phyloP scores from a whole-genome alignment of 2,113 vertebrate genomes.

The Gymnorhina tibicen region DNA sequence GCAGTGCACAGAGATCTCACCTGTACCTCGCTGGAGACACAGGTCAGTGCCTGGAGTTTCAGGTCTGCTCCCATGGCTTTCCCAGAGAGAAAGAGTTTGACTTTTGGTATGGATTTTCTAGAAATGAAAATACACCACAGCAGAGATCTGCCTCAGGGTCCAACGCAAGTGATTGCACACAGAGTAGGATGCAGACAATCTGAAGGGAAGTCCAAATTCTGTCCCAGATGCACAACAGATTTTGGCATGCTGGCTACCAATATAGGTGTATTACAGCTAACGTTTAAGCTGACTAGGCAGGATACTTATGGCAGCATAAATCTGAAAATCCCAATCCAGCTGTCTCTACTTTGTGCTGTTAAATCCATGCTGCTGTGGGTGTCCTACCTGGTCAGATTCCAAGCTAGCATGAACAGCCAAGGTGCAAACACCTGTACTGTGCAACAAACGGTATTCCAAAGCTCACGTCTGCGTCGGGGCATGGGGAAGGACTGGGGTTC shows the following conservation, averaged over 20 bases:
- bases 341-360: background rate
- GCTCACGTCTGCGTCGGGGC: background rate
- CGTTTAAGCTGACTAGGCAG: background rate
- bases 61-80: background rate
- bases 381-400: background rate
- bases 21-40: background rate
- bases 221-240: background rate
- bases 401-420: background rate
- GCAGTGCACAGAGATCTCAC: background rate
- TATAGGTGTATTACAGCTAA: background rate
- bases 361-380: background rate
- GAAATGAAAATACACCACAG: background rate
- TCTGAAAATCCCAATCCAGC: background rate
- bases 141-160: background rate
- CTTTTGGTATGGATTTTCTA: background rate
- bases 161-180: background rate
- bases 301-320: background rate
- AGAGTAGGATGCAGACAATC: background rate
- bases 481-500: background rate
- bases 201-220: background rate
- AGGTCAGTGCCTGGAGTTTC: background rate
- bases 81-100: background rate
- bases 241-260: background rate
- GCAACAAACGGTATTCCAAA: background rate
- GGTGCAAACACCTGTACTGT: accelerated